Base-by-base conservation (phyloP, 2,888 invertebrate genomes). In the Microlaimidae sp. region DNA sequence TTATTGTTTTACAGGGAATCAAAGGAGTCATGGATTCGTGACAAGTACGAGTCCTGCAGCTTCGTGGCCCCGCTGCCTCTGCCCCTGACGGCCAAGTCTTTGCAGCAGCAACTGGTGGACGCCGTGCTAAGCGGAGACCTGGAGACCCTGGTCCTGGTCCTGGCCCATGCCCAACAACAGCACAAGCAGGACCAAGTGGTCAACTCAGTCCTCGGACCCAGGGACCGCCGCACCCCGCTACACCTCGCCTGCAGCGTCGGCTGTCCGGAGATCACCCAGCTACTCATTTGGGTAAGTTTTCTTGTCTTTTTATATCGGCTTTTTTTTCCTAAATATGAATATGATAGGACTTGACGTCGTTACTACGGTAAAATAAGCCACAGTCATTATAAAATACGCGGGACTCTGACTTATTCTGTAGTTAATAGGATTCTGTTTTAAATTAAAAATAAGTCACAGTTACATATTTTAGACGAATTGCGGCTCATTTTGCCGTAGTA, bases 1-100 rank as follows among this genome's bases (percentile, higher is more conserved):
- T n/a, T n/a, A n/a, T n/a, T n/a, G n/a, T n/a, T n/a, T 52, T 52
- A 45, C 48, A 77, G 86, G 60, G 90, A 90, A 71, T 89, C 89
- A 65, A 90, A 89, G 69, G 90, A 93, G 72, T 77, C 81, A 63
- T 95, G 90, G 89, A 89, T 93, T 66, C 79, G 88, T 59, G 78
- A 82, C 63, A 95, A 95, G 73, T 95, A 95, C 74, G 90, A 90
- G 74, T 79, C 79, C 51, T 89, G 89, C 71, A 82, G 85, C 69
- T 92, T 87, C 75, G 75, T 92, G 48, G 78, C 80, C 10, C 70
- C 70, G 2, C 65, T 69, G 41, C 77, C 80, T 60, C n/a, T n/a
- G n/a, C n/a, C n/a, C n/a, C n/a, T n/a, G n/a, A 13, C n/a, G 17
- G 47, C 21, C 24, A 25, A 5, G 25, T 27, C 28, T 24, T 17